These are phyloP conservation scores for Athetis lepigone DNA, from an alignment of 2,888 invertebrate species.

Conservation along the genomic window DNA sequence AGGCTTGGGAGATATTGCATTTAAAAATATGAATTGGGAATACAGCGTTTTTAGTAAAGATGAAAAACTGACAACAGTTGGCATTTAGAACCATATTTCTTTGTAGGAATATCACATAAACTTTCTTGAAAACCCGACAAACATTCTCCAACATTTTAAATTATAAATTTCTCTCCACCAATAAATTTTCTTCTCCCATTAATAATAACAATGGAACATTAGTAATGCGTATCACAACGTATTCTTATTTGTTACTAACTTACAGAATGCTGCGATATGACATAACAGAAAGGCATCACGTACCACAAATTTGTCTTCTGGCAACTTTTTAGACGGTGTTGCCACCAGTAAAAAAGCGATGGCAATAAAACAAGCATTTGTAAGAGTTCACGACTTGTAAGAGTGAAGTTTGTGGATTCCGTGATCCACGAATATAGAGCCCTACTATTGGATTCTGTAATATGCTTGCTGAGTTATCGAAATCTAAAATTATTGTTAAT, in stretches of 20 bases:
- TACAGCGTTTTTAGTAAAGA: too few relatives aligned
- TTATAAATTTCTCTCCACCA: constrained; percentile 8
- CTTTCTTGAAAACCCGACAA: too few relatives aligned
- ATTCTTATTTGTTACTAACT: constrained; percentile 53
- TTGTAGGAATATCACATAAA: too few relatives aligned
- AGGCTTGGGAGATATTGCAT: too few relatives aligned
- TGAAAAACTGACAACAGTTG: too few relatives aligned
- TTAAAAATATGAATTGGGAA: too few relatives aligned
- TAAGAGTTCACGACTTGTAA: constrained; percentile 73
- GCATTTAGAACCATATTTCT: too few relatives aligned
- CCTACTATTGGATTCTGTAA: constrained; percentile 55
- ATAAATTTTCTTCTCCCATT: constrained; percentile 37
- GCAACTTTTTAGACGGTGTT: constrained; percentile 74
- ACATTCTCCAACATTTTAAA: constrained; percentile 11
- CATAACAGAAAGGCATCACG: constrained; percentile 79
- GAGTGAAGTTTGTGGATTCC: constrained; percentile 72
- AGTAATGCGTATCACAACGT: constrained; percentile 47
- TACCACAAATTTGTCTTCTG: constrained; percentile 80
- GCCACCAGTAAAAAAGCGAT: constrained; percentile 75
- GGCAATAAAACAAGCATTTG: constrained; percentile 83
- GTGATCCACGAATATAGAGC: constrained; percentile 57
- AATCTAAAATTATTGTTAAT: too few relatives aligned
- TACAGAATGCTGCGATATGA: constrained; percentile 13
- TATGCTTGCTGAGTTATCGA: too few relatives aligned
- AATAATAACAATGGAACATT: constrained; percentile 47